A percentile compares a stretch with the other conserved stretches of the same genome.
These are phyloP conservation scores for Ceratosolen fusciceps DNA, from an alignment of 1,140 invertebrate species.

Conservation along the genomic window DNA sequence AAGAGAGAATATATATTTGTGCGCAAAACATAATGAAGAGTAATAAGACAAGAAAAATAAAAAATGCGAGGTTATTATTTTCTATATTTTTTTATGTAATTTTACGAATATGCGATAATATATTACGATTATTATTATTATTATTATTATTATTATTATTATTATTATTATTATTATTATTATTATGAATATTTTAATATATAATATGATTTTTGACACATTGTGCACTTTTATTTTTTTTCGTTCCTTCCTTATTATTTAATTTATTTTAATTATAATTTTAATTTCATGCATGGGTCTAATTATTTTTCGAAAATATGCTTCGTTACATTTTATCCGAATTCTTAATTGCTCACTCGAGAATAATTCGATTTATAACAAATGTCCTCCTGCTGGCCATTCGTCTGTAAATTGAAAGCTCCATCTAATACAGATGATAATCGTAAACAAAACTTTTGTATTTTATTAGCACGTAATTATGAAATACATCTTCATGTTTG, in stretches of 20 bases:
- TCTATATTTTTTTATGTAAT: conserved; percentile 73
- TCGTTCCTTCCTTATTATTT: conserved; percentile 48
- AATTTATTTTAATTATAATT: conserved; percentile 25
- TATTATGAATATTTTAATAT: conserved; percentile 71
- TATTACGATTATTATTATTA: conserved; percentile 65
- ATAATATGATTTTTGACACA: conserved; percentile 67
- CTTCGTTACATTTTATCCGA: too few relatives aligned
- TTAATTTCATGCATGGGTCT: conserved; percentile 3
- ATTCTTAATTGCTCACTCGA: too few relatives aligned
- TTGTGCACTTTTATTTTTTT: conserved; percentile 53
- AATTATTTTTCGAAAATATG: conserved; percentile 4
- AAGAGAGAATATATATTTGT: conserved; percentile 46
- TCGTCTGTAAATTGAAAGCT: too few relatives aligned
- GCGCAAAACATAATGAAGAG: conserved; percentile 50
- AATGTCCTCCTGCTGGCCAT: too few relatives aligned
- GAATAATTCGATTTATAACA: too few relatives aligned
- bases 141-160: conserved; percentile 56
- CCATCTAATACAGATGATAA: too few relatives aligned
- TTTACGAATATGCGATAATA: conserved; percentile 70
- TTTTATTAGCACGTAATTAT: too few relatives aligned
- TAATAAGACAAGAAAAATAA: conserved; percentile 51
- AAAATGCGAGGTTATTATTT: conserved; percentile 69
- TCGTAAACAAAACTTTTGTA: too few relatives aligned
- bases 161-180: conserved; percentile 64
- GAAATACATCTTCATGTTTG: too few relatives aligned